A percentile compares a stretch with the other conserved stretches of the same genome.
Evolutionary conservation across 2,797 vertebrate species (phyloP).

Genomic region (Chaenodraco wilsoni): DNA sequence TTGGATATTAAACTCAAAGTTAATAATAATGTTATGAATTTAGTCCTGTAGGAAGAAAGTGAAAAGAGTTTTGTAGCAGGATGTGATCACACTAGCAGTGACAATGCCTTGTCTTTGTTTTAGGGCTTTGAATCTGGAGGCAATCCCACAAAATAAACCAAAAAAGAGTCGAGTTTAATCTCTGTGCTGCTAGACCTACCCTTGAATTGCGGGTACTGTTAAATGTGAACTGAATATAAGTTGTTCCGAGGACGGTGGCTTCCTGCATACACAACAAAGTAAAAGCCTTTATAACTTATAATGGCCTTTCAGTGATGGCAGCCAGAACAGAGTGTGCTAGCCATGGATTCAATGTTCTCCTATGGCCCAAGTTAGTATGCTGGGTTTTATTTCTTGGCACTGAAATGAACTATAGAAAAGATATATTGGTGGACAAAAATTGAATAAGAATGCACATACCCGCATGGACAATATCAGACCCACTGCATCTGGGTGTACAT

Average conservation of each 20-base stretch:
- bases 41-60: conserved; percentile 25
- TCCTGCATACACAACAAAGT: conserved; percentile 59
- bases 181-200: conserved; percentile 6
- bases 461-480: conserved; percentile 52
- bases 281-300: conserved; percentile 57
- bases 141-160: conserved; percentile 43
- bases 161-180: conserved; percentile 27
- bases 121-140: conserved; percentile 50
- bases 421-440: conserved; percentile 62
- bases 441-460: conserved; percentile 57
- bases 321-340: conserved; percentile 58
- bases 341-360: conserved; percentile 67
- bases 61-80: conserved; percentile 15
- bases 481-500: conserved; percentile 47
- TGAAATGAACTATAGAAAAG: conserved; percentile 49
- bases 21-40: conserved; percentile 27
- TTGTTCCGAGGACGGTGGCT: conserved; percentile 52
- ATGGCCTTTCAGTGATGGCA: conserved; percentile 64
- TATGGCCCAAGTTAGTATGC: conserved; percentile 50
- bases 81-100: conserved; percentile 48
- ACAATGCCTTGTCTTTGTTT: conserved; percentile 46
- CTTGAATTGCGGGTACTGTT: conserved; percentile 34
- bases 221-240: conserved; percentile 57
- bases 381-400: conserved; percentile 55
- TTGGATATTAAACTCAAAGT: conserved; percentile 5